These are phyloP conservation scores for Camelus dromedarius DNA, from an alignment of 2,113 vertebrate species.

Conservation along the genomic window DNA sequence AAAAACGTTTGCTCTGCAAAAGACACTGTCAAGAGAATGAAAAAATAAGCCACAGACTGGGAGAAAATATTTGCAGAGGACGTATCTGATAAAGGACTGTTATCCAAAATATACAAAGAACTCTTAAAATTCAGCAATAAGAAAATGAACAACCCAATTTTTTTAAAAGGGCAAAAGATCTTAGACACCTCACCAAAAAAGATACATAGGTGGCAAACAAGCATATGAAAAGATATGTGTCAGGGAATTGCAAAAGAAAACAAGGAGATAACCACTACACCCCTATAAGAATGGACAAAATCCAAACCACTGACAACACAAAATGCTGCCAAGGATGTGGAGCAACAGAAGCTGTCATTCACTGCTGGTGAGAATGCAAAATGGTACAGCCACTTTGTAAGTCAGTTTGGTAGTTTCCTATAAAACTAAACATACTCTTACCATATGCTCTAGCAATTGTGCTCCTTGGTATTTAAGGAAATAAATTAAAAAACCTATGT, in stretches of 20 bases:
- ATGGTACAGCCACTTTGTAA: neutral
- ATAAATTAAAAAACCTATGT: neutral
- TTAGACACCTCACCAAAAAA: neutral
- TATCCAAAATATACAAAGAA: neutral
- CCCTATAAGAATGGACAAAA: slow-evolving; percentile 6
- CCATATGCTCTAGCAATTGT: neutral
- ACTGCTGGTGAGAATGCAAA: slow-evolving; percentile 8
- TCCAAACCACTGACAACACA: neutral
- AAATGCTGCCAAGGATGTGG: neutral
- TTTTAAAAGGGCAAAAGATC: neutral
- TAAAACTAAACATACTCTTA: neutral
- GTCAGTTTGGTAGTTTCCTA: slow-evolving; percentile 20
- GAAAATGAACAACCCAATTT: neutral
- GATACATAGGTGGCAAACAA: neutral
- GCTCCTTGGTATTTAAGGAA: neutral
- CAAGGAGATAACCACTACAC: neutral
- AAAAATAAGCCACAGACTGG: neutral
- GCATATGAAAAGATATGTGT: neutral
- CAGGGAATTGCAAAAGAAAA: slow-evolving; percentile 21
- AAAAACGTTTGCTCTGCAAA: neutral
- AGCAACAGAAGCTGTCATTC: neutral
- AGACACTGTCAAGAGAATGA: neutral
- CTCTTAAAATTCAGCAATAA: slow-evolving; percentile 16
- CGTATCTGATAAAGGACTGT: neutral
- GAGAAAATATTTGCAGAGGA: slow-evolving; percentile 5